These are phyloP conservation scores for Drosophila fulvimacula DNA, from an alignment of 2,888 invertebrate genomes.

Conservation along the genomic window DNA sequence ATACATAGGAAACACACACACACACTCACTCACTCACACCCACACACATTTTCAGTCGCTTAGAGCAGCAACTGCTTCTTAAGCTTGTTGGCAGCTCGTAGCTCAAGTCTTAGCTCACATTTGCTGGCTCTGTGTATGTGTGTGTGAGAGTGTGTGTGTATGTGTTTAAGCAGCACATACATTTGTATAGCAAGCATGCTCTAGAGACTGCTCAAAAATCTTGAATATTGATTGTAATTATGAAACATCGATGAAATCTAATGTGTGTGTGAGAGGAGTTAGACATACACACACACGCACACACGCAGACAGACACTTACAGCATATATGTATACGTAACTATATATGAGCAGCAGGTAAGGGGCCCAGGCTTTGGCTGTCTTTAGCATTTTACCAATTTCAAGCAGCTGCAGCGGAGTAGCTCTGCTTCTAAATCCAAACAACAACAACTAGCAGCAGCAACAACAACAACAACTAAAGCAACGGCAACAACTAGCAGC, in stretches of 20 bases:
- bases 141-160: not conserved
- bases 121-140: constrained; percentile 1
- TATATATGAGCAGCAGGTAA: constrained; percentile 18
- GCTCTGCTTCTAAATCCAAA: constrained; percentile 2
- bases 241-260: constrained; percentile 7
- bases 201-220: constrained; percentile 1
- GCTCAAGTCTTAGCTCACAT: constrained; percentile 10
- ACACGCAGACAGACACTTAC: not conserved
- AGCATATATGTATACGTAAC: constrained; percentile 17
- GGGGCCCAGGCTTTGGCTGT: constrained; percentile 12
- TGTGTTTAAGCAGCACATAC: not conserved
- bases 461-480: constrained; percentile 8
- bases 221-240: constrained; percentile 25
- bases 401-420: not conserved
- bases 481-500: constrained; percentile 7
- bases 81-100: constrained; percentile 15
- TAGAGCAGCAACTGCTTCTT: constrained; percentile 2
- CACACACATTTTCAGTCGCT: constrained; percentile 4
- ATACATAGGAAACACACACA: constrained; percentile 16
- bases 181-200: not conserved
- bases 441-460: constrained; percentile 14
- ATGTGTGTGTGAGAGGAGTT: not conserved
- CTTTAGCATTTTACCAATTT: constrained; percentile 4
- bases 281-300: not conserved
- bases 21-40: constrained; percentile 14